These are phyloP conservation scores for Oscheius sp. DNA, from an alignment of 1,140 invertebrate species.

Conservation along the genomic window DNA sequence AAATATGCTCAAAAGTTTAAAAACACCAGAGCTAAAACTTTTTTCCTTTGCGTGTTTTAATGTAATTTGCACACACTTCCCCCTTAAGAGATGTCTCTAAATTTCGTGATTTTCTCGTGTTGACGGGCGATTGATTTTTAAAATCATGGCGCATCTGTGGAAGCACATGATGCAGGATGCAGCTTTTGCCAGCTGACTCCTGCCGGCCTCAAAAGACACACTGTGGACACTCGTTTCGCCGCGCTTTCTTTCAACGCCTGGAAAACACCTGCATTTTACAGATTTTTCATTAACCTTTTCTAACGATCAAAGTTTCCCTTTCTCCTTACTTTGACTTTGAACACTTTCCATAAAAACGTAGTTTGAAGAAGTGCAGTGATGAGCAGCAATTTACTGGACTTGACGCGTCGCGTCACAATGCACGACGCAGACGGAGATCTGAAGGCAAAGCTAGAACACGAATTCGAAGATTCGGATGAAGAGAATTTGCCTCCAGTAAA, in stretches of 20 bases:
- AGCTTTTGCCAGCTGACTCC: slow-evolving; percentile 5
- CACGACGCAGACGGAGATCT: slow-evolving; percentile 34
- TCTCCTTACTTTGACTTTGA: no score
- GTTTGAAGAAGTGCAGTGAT: no score
- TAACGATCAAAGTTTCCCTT: background rate
- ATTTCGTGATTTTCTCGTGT: no score
- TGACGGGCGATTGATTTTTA: no score
- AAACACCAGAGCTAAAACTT: no score
- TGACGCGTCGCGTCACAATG: slow-evolving; percentile 49
- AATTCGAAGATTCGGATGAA: slow-evolving; percentile 9
- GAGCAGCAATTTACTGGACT: slow-evolving; percentile 44
- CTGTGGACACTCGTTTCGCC: background rate
- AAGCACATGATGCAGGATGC: background rate
- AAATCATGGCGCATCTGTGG: background rate
- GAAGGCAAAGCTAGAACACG: slow-evolving; percentile 17
- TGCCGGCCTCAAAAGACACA: background rate
- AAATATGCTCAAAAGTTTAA: no score
- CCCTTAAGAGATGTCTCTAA: no score
- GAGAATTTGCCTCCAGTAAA: background rate
- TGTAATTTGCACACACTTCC: no score
- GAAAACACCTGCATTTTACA: background rate
- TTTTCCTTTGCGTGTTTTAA: no score
- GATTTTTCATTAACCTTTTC: background rate
- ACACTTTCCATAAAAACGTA: no score
- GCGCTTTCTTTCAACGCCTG: slow-evolving; percentile 7